These are phyloP conservation scores for Pseudopodoces humilis DNA, from an alignment of 2,113 vertebrate species.

Conservation along the genomic window DNA sequence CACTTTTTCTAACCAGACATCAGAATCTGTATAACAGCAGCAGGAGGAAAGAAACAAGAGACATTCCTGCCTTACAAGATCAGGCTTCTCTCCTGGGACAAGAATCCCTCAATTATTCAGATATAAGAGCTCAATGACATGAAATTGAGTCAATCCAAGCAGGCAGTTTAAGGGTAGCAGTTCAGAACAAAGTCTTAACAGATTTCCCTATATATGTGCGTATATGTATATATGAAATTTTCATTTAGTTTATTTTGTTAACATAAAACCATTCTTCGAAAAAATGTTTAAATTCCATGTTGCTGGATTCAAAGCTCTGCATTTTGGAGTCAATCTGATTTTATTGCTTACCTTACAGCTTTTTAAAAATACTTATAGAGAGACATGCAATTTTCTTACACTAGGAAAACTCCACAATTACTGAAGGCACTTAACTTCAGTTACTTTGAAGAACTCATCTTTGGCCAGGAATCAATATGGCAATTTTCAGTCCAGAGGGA, in stretches of 20 bases:
- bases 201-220: background rate
- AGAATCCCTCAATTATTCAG: background rate
- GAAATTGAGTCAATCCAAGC: background rate
- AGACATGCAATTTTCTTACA: background rate
- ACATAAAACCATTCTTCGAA: background rate
- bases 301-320: background rate
- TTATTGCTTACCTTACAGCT: background rate
- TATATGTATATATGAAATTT: background rate
- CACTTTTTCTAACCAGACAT: background rate
- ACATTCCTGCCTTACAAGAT: background rate
- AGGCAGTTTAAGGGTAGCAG: background rate
- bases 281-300: background rate
- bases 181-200: background rate
- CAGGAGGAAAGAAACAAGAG: background rate
- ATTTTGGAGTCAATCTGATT: background rate
- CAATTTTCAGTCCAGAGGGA: background rate
- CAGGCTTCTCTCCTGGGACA: accelerated
- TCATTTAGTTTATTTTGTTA: background rate
- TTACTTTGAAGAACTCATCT: background rate
- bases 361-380: background rate
- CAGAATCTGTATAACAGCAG: background rate
- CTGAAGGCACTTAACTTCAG: background rate
- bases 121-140: background rate
- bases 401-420: background rate
- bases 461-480: background rate